Conservation (phyloP, 2,797 vertebrate species). For the Ctenopoma multispine region DNA sequence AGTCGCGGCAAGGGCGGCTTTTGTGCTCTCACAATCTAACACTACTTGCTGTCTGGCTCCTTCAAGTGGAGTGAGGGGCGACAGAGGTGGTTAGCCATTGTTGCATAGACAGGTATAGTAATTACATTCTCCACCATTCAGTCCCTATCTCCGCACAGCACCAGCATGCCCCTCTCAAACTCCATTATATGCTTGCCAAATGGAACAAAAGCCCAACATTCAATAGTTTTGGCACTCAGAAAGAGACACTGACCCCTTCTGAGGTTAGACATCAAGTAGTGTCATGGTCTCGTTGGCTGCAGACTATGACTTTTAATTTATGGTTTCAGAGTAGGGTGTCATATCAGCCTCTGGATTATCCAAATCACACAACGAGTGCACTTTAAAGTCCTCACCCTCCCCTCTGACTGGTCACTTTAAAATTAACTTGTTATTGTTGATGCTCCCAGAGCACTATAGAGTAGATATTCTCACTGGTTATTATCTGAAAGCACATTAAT, state of each 20-base stretch:
- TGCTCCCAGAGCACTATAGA: not conserved
- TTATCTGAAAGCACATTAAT: constrained; percentile 1
- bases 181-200: constrained; percentile 73
- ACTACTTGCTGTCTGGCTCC: constrained; percentile 66
- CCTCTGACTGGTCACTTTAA: constrained; percentile 43
- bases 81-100: constrained; percentile 77
- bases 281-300: constrained; percentile 45
- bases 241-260: constrained; percentile 65
- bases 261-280: constrained; percentile 67
- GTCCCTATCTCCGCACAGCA: constrained; percentile 68
- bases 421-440: constrained; percentile 26
- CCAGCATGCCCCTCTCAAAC: constrained; percentile 65
- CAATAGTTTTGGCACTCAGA: constrained; percentile 62
- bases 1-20: constrained; percentile 62
- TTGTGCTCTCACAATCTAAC: constrained; percentile 72
- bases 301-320: constrained; percentile 65
- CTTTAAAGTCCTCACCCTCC: constrained; percentile 40
- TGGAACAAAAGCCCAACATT: constrained; percentile 73
- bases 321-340: constrained; percentile 31
- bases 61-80: constrained; percentile 62
- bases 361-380: constrained; percentile 47
- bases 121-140: constrained; percentile 78
- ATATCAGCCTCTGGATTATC: constrained; percentile 58
- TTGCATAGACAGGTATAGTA: constrained; percentile 78
- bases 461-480: not conserved